Evolutionary conservation across 2,113 vertebrate species (phyloP).

Genomic region (Galemys pyrenaicus): DNA sequence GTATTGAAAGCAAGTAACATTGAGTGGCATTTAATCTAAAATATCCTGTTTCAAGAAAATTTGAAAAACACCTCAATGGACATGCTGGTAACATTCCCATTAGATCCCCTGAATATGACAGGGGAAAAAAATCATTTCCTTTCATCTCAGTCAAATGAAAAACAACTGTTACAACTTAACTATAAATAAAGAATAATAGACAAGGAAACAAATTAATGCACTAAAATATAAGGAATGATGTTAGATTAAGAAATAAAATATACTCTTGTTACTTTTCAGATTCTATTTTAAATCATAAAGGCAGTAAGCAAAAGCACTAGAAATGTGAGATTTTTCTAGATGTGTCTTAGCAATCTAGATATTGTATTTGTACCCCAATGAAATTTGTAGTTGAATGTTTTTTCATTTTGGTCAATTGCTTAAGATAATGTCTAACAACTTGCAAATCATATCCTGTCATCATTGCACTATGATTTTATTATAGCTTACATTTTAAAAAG

Average conservation of each 20-base stretch:
- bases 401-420: slow-evolving; percentile 4
- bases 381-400: not conserved
- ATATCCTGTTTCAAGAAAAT: not conserved
- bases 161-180: not conserved
- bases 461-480: not conserved
- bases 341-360: not conserved
- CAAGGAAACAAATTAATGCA: not conserved
- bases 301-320: not conserved
- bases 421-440: slow-evolving; percentile 17
- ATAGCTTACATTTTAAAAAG: not conserved
- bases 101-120: not conserved
- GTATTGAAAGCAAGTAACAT: not conserved
- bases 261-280: no score
- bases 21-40: slow-evolving; percentile 14
- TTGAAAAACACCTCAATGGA: not conserved
- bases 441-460: not conserved
- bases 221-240: slow-evolving; percentile 7
- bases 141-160: slow-evolving; percentile 33
- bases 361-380: not conserved
- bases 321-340: not conserved
- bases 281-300: slow-evolving; percentile 41
- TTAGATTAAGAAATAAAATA: slow-evolving; percentile 1
- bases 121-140: not conserved
- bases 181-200: not conserved
- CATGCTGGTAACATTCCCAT: not conserved